Conservation (phyloP, 2,888 invertebrate species). For the Lasioglossum villosulum region DNA sequence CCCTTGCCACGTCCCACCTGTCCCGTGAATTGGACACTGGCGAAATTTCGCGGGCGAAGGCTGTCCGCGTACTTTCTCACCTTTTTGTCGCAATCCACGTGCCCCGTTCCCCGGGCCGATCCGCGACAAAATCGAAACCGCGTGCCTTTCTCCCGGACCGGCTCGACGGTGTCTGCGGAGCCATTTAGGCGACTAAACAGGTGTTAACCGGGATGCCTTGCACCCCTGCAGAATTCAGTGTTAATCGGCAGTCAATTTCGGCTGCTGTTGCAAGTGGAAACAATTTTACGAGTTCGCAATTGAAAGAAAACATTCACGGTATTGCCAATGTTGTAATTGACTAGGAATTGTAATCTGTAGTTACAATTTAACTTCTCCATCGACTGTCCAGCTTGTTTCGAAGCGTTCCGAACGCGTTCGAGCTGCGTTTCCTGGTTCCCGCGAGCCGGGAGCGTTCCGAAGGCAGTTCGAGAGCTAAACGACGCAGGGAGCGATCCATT, state of each 20-base stretch:
- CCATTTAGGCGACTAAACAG: not conserved
- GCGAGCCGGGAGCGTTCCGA: not conserved
- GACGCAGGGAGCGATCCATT: not conserved
- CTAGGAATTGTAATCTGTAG: not conserved
- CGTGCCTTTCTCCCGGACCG: conserved; percentile 16
- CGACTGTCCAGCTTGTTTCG: not conserved
- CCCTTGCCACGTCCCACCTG: not conserved
- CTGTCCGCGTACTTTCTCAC: conserved; percentile 39
- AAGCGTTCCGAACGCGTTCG: not conserved
- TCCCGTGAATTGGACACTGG: conserved; percentile 20
- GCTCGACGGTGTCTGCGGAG: not conserved
- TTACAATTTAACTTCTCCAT: not conserved
- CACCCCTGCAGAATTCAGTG: not conserved
- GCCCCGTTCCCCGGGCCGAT: conserved; percentile 31
- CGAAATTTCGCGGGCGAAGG: conserved; percentile 50
- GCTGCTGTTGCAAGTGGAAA: not conserved
- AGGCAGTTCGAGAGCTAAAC: not conserved
- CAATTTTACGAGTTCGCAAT: no score
- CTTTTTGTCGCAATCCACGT: conserved; percentile 44
- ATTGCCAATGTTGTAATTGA: no score
- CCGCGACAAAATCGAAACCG: conserved; percentile 25
- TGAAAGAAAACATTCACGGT: no score
- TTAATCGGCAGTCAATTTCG: not conserved
- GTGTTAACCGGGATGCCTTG: not conserved
- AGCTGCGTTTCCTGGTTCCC: not conserved